Base-by-base conservation (phyloP, 1,140 invertebrate genomes). In the Eriosoma lanigerum region DNA sequence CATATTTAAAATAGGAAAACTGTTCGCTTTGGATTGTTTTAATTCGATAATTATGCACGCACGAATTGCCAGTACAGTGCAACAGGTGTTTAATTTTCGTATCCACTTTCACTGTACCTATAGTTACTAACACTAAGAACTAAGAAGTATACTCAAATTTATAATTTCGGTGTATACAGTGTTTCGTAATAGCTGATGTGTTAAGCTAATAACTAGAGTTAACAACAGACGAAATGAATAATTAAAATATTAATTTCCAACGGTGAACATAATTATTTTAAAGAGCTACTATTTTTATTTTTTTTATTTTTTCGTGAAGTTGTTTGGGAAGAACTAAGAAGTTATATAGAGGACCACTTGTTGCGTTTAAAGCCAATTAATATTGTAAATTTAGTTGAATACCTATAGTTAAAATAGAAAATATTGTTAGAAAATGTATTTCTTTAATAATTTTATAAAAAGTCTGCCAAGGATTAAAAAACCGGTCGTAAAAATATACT, bases 101-200 rank as follows among this genome's bases (percentile, higher is more conserved):
- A 32, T 68, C 12, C 38, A 68, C 64, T 68, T 68, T 68, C 64
- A 68, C 64, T 24, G n/a, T 21, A 46, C 13, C n/a, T n/a, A n/a
- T n/a, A n/a, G n/a, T n/a, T n/a, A n/a, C n/a, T n/a, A n/a, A n/a
- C n/a, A n/a, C n/a, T 48, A 48, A 48, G 46, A 21, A 68, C n/a
- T 21, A 1, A 26, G 8, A 12, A 21, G 17, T 13, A 29, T 29
- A 60, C 0, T 29, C 15, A 13, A 8, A 6, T 64, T 17, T 24
- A 3, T 29, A 60, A 38, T 4, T 38, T 15, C 1, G 24, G 24
- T 46, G 21, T 38, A 8, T 66, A 66, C 29, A 38, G 1, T 70
- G 66, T 70, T 70, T 70, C 66, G 66, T 50, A 70, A 70, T 50
- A 21, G 8, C 4, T 21, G 17, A n/a, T 70, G 66, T 50, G 12